phyloP scores from a whole-genome alignment of 2,797 vertebrate genomes.

The Sebastes itinus region DNA sequence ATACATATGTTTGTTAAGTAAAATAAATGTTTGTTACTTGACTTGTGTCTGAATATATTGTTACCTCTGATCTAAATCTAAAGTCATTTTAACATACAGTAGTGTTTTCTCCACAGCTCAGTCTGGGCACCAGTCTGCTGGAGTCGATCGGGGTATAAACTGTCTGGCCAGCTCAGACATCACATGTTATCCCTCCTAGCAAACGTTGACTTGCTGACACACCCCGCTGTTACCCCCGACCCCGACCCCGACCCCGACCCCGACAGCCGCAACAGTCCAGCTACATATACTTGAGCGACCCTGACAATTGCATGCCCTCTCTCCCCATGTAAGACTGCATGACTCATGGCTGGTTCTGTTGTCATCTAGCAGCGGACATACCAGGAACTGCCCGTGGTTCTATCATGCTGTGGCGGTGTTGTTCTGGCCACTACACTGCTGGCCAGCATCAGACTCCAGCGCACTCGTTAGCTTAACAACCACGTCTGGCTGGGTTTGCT shows the following conservation, averaged over 20 bases:
- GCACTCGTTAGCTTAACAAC: constrained; percentile 26
- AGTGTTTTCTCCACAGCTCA: not conserved
- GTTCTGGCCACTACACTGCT: constrained; percentile 1
- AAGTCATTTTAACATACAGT: not conserved
- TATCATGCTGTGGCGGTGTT: constrained; percentile 1
- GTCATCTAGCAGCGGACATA: not conserved
- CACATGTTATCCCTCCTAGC: constrained; percentile 7
- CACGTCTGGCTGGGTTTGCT: not conserved
- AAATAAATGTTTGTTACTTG: too few relatives aligned
- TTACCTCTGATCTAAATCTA: not conserved
- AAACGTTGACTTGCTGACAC: constrained; percentile 11
- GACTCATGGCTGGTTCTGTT: constrained; percentile 27
- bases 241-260: not conserved
- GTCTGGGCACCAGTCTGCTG: not conserved
- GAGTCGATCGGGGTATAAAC: not conserved
- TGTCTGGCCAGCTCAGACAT: constrained; percentile 22
- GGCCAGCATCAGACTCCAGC: constrained; percentile 15
- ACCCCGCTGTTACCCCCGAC: constrained; percentile 15
- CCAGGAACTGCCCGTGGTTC: constrained; percentile 8
- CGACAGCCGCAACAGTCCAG: not conserved
- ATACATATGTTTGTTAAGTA: too few relatives aligned
- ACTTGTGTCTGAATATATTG: too few relatives aligned
- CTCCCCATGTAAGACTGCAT: not conserved
- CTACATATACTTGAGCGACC: constrained; percentile 40
- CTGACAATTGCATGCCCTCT: not conserved